Percentiles rank a stretch among this genome's conserved stretches.
Conservation (phyloP, 2,797 vertebrate genomes). For the Apogon hyalosoma region DNA sequence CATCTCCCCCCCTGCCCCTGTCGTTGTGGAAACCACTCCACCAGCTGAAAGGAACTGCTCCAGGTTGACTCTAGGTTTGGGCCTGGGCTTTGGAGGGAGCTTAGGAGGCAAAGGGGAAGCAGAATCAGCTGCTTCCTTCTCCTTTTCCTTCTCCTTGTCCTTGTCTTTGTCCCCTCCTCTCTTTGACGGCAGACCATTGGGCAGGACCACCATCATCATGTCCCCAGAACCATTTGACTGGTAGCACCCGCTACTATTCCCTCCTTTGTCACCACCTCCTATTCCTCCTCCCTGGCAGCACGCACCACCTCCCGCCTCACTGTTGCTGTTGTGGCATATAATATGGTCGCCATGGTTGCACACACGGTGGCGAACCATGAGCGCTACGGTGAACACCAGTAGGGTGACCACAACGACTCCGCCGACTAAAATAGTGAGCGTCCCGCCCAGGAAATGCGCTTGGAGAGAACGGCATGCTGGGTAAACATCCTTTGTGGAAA, state of each 20-base stretch:
- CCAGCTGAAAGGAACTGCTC: slow-evolving; percentile 81
- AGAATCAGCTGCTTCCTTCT: slow-evolving; percentile 62
- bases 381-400: slow-evolving; percentile 92
- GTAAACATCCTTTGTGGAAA: slow-evolving; percentile 90
- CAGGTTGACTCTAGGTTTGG: slow-evolving; percentile 79
- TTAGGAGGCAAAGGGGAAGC: slow-evolving; percentile 73
- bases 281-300: slow-evolving; percentile 86
- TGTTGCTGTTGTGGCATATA: slow-evolving; percentile 71
- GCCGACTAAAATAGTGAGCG: slow-evolving; percentile 91
- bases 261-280: slow-evolving; percentile 85
- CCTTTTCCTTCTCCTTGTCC: slow-evolving; percentile 71
- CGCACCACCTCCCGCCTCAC: slow-evolving; percentile 71
- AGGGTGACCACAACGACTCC: slow-evolving; percentile 91
- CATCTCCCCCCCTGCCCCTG: slow-evolving; percentile 69
- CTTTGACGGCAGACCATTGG: slow-evolving; percentile 81
- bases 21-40: slow-evolving; percentile 70
- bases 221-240: slow-evolving; percentile 83
- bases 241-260: slow-evolving; percentile 78
- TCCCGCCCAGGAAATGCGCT: slow-evolving; percentile 92
- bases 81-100: slow-evolving; percentile 79
- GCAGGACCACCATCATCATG: slow-evolving; percentile 86
- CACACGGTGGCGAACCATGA: slow-evolving; percentile 92
- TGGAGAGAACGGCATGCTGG: slow-evolving; percentile 91
- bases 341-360: slow-evolving; percentile 82
- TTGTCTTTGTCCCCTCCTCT: slow-evolving; percentile 65